Evolutionary conservation across 2,888 invertebrate species (phyloP).

Genomic region (Agrotis segetum): DNA sequence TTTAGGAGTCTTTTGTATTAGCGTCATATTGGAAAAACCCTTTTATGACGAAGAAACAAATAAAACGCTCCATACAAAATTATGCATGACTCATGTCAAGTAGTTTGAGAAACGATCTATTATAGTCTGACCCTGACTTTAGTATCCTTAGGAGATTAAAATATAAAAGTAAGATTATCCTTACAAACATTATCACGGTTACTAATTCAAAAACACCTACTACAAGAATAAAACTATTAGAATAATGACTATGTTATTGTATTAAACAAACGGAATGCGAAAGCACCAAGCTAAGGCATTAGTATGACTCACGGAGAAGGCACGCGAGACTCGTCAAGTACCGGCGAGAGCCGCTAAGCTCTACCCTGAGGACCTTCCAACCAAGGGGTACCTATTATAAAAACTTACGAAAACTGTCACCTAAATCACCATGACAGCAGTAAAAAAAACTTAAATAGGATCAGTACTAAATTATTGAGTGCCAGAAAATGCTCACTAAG

Average conservation of each 20-base stretch:
- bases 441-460: slow-evolving; percentile 27
- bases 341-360: slow-evolving; percentile 67
- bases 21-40: slow-evolving; percentile 24
- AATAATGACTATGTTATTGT: slow-evolving; percentile 54
- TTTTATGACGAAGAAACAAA: slow-evolving; percentile 38
- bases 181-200: no score
- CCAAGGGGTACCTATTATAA: slow-evolving; percentile 43
- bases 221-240: slow-evolving; percentile 8
- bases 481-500: slow-evolving; percentile 11
- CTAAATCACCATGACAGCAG: slow-evolving; percentile 5
- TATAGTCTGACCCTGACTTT: background rate
- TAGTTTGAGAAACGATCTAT: slow-evolving; percentile 12
- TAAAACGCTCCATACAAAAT: background rate
- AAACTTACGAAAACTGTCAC: slow-evolving; percentile 9
- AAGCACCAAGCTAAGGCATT: slow-evolving; percentile 80
- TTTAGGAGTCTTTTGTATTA: background rate
- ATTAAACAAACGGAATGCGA: slow-evolving; percentile 81
- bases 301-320: slow-evolving; percentile 85
- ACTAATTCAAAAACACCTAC: background rate
- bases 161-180: background rate
- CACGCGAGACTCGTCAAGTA: slow-evolving; percentile 78
- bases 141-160: no score
- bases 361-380: slow-evolving; percentile 68
- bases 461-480: slow-evolving; percentile 15
- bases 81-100: slow-evolving; percentile 24